Evolutionary conservation across 2,797 vertebrate genomes (phyloP).

Genomic region (Jordanella pulchra): DNA sequence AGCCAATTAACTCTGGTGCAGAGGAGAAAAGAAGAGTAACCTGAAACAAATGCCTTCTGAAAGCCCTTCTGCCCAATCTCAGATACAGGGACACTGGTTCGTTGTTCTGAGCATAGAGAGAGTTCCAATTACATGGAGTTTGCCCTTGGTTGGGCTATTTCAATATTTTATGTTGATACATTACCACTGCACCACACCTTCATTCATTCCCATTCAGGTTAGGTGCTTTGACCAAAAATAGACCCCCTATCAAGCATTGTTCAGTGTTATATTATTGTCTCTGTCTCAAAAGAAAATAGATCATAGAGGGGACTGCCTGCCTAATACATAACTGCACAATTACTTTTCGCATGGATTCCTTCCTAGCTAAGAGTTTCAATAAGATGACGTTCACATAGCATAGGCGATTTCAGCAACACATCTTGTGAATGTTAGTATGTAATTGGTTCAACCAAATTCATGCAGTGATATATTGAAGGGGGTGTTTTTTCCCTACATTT

Average conservation of each 20-base stretch:
- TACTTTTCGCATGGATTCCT: constrained; percentile 70
- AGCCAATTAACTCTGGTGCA: constrained; percentile 73
- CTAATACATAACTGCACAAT: constrained; percentile 71
- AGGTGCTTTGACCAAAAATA: constrained; percentile 72
- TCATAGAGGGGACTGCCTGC: constrained; percentile 67
- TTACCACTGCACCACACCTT: constrained; percentile 73
- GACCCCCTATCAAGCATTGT: constrained; percentile 68
- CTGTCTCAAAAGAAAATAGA: constrained; percentile 69
- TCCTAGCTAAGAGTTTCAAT: constrained; percentile 51
- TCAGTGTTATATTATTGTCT: constrained; percentile 69
- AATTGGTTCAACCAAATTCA: constrained; percentile 64
- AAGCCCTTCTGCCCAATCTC: constrained; percentile 81
- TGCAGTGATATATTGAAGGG: constrained; percentile 39
- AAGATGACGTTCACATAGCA: constrained; percentile 55
- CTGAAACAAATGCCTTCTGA: constrained; percentile 83
- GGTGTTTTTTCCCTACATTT: constrained; percentile 34
- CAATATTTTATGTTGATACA: constrained; percentile 83
- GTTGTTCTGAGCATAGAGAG: constrained; percentile 74
- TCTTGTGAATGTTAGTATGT: constrained; percentile 72
- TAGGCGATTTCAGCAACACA: constrained; percentile 50
- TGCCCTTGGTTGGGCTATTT: constrained; percentile 80
- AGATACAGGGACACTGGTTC: constrained; percentile 71
- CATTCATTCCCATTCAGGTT: constrained; percentile 75
- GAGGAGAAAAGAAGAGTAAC: constrained; percentile 65
- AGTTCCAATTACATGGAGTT: constrained; percentile 82